A percentile compares a stretch with the other conserved stretches of the same genome.
phyloP scores from a whole-genome alignment of 2,888 invertebrate genomes.

The Amphipoea oculea region DNA sequence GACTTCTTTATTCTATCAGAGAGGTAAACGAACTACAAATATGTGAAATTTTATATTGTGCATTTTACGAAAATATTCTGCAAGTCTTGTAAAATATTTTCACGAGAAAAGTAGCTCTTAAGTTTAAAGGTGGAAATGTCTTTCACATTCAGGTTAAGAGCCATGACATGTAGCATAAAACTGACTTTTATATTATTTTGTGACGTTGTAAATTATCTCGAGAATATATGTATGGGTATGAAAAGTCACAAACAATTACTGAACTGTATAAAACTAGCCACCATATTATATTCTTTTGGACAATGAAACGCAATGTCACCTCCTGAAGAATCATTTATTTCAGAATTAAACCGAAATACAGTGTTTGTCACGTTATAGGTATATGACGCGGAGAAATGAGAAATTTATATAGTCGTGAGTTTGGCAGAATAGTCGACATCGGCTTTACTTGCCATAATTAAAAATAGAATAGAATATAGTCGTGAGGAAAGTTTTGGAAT shows the following conservation, averaged over 20 bases:
- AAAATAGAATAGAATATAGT: background rate
- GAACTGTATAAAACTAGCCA: background rate
- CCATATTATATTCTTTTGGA: constrained; percentile 11
- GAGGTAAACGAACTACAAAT: background rate
- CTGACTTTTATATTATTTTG: constrained; percentile 17
- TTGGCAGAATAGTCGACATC: no score
- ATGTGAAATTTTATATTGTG: background rate
- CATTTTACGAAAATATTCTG: constrained; percentile 16
- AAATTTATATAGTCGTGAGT: background rate
- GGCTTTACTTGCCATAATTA: no score
- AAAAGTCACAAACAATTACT: constrained; percentile 13
- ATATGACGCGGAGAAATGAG: background rate
- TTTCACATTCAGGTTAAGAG: constrained; percentile 12
- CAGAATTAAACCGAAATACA: background rate
- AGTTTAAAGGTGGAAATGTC: constrained; percentile 5
- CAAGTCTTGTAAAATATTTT: constrained; percentile 23
- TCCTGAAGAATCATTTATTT: background rate
- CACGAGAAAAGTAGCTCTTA: background rate
- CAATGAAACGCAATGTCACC: background rate
- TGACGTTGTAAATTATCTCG: constrained; percentile 7
- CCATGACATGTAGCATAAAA: constrained; percentile 15
- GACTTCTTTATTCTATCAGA: background rate
- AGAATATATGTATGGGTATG: constrained; percentile 5
- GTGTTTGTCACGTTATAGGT: background rate
- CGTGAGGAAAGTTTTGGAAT: background rate